Evolutionary conservation across 2,797 vertebrate species (phyloP).

Genomic region (Telmatherina bonti): DNA sequence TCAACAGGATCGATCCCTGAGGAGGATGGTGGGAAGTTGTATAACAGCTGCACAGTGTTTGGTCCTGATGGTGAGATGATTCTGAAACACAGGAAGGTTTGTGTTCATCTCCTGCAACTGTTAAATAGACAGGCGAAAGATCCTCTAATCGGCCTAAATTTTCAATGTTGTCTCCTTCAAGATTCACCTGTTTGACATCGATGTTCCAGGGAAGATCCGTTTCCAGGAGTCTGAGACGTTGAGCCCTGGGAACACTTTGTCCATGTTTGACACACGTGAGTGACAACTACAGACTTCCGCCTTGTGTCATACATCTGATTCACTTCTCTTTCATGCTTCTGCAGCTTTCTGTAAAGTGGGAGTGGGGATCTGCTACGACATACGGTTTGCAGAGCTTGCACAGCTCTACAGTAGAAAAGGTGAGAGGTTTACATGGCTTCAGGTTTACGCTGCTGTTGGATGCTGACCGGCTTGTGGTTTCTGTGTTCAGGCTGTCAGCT

Average conservation of each 20-base stretch:
- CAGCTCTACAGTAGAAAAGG: slow-evolving; percentile 93
- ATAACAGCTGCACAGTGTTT: slow-evolving; percentile 93
- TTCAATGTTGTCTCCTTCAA: slow-evolving; percentile 52
- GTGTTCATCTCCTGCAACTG: not conserved
- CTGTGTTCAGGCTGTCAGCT: slow-evolving; percentile 90
- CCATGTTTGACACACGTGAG: slow-evolving; percentile 94
- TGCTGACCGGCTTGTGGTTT: not conserved
- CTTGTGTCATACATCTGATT: not conserved
- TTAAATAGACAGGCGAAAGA: not conserved
- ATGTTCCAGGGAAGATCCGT: slow-evolving; percentile 94
- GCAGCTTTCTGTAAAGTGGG: slow-evolving; percentile 96
- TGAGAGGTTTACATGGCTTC: slow-evolving; percentile 50
- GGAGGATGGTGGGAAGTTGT: slow-evolving; percentile 90
- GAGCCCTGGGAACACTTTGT: slow-evolving; percentile 89
- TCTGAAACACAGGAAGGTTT: slow-evolving; percentile 94
- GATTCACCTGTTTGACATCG: slow-evolving; percentile 98
- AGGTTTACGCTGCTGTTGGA: not conserved
- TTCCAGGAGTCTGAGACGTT: slow-evolving; percentile 97
- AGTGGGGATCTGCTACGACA: slow-evolving; percentile 98
- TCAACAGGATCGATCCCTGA: slow-evolving; percentile 94
- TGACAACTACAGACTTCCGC: slow-evolving; percentile 2
- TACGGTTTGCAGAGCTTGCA: slow-evolving; percentile 96
- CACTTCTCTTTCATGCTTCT: not conserved
- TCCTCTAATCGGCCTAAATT: not conserved
- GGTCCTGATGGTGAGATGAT: slow-evolving; percentile 91